Conservation (phyloP, 2,113 vertebrate genomes). For the Pseudorasbora parva region DNA sequence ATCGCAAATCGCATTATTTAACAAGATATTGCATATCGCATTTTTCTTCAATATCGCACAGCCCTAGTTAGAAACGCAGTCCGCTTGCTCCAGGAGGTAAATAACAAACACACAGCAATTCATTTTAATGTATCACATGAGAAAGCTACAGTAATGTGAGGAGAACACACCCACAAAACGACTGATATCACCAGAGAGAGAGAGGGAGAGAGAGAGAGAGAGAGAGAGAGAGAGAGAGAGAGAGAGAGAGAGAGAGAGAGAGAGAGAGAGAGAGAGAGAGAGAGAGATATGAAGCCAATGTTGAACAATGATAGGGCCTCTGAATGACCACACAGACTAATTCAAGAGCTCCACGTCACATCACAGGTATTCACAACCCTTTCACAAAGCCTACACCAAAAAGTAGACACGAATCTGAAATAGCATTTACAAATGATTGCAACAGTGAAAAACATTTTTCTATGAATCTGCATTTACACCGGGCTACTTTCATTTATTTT, state of each 20-base stretch:
- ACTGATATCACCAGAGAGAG: neutral
- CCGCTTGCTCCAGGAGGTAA: neutral
- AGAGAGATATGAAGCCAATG: neutral
- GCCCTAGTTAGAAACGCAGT: neutral
- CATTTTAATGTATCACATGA: conserved; percentile 46
- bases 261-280: neutral
- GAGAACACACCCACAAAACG: conserved; percentile 23
- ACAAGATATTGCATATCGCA: too few relatives aligned
- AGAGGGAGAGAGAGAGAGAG: neutral
- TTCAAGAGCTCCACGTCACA: neutral
- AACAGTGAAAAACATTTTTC: too few relatives aligned
- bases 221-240: neutral
- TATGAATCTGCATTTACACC: too few relatives aligned
- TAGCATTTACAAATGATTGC: too few relatives aligned
- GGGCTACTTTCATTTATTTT: too few relatives aligned
- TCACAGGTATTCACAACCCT: conserved; percentile 6
- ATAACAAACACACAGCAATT: conserved; percentile 41
- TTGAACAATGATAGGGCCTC: neutral
- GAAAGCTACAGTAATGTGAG: conserved; percentile 29
- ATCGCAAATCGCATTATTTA: too few relatives aligned
- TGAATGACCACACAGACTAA: conserved; percentile 31
- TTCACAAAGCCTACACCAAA: neutral
- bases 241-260: neutral
- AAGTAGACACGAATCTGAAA: neutral
- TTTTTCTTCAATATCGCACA: too few relatives aligned